Percentiles rank a stretch among this genome's conserved stretches.
Evolutionary conservation across 2,113 vertebrate species (phyloP).

Genomic region (Psilopsiagon aurifrons): DNA sequence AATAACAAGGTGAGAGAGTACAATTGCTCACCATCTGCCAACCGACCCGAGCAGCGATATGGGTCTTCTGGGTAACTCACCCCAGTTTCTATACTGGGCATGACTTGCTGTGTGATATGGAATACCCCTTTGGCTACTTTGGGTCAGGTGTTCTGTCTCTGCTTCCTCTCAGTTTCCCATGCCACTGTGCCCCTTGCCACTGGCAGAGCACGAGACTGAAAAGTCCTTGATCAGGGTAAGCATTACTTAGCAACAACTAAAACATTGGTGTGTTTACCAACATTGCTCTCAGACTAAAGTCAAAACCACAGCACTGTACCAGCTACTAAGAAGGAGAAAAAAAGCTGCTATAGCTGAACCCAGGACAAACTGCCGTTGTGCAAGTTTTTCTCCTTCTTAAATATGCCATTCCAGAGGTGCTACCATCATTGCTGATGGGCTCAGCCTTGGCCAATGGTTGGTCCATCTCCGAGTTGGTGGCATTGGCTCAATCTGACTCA

Average conservation of each 20-base stretch:
- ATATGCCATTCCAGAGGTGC: neutral
- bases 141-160: neutral
- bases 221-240: neutral
- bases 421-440: rapidly evolving
- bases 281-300: neutral
- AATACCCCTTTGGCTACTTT: neutral
- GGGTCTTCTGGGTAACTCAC: neutral
- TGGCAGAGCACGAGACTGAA: neutral
- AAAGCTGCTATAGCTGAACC: neutral
- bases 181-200: neutral
- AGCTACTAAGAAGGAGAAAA: neutral
- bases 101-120: neutral
- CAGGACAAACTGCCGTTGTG: neutral
- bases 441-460: neutral
- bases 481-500: neutral
- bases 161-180: neutral
- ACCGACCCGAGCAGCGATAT: neutral
- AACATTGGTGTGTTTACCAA: neutral
- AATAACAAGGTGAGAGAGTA: neutral
- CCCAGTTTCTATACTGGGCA: neutral
- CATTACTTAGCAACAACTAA: neutral
- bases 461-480: neutral
- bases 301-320: neutral
- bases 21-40: neutral
- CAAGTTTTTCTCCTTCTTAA: neutral